phyloP scores from a whole-genome alignment of 2,113 vertebrate species.

The Colius striatus region DNA sequence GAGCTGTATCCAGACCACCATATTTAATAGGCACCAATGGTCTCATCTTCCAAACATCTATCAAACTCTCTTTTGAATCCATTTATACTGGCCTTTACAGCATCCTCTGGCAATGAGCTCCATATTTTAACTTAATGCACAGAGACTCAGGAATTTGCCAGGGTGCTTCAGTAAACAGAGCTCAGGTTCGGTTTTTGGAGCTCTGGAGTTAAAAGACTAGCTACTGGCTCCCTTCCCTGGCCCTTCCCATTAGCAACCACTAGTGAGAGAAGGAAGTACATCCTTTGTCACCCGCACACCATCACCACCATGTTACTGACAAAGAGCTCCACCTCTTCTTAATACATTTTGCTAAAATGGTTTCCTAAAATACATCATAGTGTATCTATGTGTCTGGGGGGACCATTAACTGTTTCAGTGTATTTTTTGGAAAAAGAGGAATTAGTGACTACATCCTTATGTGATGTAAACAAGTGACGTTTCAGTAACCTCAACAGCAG shows the following conservation, averaged over 20 bases:
- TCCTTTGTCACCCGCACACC: background rate
- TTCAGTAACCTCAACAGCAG: background rate
- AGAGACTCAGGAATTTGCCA: background rate
- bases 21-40: background rate
- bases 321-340: background rate
- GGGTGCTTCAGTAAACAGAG: background rate
- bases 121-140: background rate
- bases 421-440: background rate
- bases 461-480: background rate
- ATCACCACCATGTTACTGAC: background rate
- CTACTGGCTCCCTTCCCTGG: accelerated
- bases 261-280: background rate
- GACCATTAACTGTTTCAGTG: background rate
- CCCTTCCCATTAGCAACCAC: background rate
- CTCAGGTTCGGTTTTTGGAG: background rate
- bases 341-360: background rate
- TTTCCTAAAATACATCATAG: background rate
- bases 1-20: background rate
- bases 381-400: background rate
- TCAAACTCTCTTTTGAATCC: background rate
- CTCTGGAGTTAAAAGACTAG: background rate
- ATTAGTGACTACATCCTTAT: background rate
- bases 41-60: background rate
- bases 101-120: background rate
- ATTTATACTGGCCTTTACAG: background rate